phyloP scores from a whole-genome alignment of 1,140 invertebrate genomes.

The Drosophila erecta region DNA sequence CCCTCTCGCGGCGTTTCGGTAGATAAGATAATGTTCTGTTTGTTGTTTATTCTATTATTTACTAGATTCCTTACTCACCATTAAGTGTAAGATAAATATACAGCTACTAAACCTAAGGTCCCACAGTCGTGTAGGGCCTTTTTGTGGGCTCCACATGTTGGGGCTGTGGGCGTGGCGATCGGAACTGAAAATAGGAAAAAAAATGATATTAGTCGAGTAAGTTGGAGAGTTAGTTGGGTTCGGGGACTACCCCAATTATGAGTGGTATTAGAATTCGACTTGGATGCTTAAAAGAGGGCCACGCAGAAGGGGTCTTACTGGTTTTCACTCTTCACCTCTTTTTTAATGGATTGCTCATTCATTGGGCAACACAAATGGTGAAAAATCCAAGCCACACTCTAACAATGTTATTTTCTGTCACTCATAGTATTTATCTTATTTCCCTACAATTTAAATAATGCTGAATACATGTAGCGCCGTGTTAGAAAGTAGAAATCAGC shows the following conservation, averaged over 20 bases:
- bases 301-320: background rate
- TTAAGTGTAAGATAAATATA: constrained; percentile 84
- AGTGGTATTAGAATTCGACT: background rate
- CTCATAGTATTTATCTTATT: background rate
- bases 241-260: constrained; percentile 31
- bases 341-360: constrained; percentile 5
- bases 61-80: constrained; percentile 81
- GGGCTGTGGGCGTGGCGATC: constrained; percentile 62
- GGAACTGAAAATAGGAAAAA: constrained; percentile 53
- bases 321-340: background rate
- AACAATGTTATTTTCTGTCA: background rate
- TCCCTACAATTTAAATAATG: constrained; percentile 29
- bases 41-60: too few species aligned
- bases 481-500: constrained; percentile 20
- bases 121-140: constrained; percentile 85
- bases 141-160: constrained; percentile 84
- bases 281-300: background rate
- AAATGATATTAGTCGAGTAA: background rate
- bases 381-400: background rate
- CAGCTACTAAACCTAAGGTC: constrained; percentile 83
- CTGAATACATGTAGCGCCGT: background rate
- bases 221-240: background rate
- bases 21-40: background rate
- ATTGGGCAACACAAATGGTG: background rate
- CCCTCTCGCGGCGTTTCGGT: background rate